Conservation (phyloP, 2,888 invertebrate genomes). For the Xylocampa areola region DNA sequence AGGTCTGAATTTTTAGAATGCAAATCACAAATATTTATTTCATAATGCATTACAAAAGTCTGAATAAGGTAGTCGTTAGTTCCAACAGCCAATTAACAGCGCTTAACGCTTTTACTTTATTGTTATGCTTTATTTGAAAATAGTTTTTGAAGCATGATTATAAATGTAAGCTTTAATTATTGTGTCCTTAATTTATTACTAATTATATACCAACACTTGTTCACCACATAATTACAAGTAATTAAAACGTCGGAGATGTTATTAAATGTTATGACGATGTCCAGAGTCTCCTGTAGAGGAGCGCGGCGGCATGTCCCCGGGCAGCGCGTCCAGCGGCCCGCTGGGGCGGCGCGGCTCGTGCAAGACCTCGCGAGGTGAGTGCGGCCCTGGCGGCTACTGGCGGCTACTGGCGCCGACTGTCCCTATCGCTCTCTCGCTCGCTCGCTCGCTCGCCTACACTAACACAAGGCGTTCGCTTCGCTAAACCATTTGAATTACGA, state of each 20-base stretch:
- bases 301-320: conserved; percentile 93
- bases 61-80: conserved; percentile 30
- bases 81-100: conserved; percentile 27
- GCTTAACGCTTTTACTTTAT: conserved; percentile 44
- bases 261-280: conserved; percentile 4
- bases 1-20: too few species aligned
- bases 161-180: conserved; percentile 36
- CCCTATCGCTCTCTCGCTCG: conserved; percentile 54
- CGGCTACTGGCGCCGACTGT: conserved; percentile 21
- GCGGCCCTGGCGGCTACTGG: conserved; percentile 42
- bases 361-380: conserved; percentile 96
- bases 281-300: conserved; percentile 93
- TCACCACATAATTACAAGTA: background rate
- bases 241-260: background rate
- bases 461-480: conserved; percentile 66
- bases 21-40: too few species aligned
- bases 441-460: conserved; percentile 65
- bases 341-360: conserved; percentile 95
- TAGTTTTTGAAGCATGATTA: conserved; percentile 42
- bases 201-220: conserved; percentile 21
- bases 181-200: conserved; percentile 27
- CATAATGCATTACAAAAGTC: too few species aligned
- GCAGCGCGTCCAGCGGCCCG: conserved; percentile 91
- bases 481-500: conserved; percentile 53
- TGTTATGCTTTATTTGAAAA: conserved; percentile 17